phyloP scores from a whole-genome alignment of 2,888 invertebrate species.

The Cantharis nigra region DNA sequence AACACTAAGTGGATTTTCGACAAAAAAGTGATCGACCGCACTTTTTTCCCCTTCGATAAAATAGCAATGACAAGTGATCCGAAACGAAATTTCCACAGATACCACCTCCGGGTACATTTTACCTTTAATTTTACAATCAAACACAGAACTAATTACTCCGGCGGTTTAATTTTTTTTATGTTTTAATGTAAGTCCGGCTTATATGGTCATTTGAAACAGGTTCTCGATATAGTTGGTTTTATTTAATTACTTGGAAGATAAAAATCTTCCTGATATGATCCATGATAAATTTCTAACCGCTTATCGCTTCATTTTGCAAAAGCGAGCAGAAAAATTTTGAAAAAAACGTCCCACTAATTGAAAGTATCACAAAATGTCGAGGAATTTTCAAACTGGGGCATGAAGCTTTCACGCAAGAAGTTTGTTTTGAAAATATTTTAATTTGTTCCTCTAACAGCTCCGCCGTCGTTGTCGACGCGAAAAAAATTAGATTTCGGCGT shows the following conservation, averaged over 20 bases:
- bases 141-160: neutral
- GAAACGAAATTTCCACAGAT: neutral
- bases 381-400: neutral
- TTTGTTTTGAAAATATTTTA: neutral
- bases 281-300: neutral
- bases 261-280: neutral
- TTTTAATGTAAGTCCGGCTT: neutral
- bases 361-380: neutral
- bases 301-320: neutral
- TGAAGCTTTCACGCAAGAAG: neutral
- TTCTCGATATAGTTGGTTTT: neutral
- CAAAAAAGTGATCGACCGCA: neutral
- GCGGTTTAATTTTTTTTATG: neutral
- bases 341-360: neutral
- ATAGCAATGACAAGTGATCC: neutral
- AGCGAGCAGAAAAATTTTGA: neutral
- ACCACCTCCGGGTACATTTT: neutral
- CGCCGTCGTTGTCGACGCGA: neutral
- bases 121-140: conserved; percentile 16
- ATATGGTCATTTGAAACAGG: conserved; percentile 1
- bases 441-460: neutral
- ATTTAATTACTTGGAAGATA: neutral
- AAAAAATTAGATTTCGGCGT: neutral
- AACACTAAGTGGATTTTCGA: neutral
- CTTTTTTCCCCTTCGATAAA: neutral